Evolutionary conservation across 1,140 invertebrate genomes (phyloP).

Genomic region (Drosophila athabasca): DNA sequence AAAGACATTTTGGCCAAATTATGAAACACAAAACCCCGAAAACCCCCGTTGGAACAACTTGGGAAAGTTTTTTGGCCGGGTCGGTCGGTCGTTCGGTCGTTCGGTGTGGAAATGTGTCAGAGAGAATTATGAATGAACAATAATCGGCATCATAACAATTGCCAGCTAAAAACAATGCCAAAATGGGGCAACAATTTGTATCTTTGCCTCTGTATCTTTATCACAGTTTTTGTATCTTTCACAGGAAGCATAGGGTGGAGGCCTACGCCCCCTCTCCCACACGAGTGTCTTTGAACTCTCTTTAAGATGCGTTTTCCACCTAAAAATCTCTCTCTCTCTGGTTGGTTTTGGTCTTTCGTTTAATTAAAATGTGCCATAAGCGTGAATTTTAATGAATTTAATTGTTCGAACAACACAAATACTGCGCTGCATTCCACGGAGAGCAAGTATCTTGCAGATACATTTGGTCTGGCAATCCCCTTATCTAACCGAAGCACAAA

Average conservation of each 20-base stretch:
- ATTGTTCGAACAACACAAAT: constrained; percentile 59
- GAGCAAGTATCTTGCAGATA: not conserved
- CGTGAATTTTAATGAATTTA: constrained; percentile 76
- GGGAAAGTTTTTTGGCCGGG: constrained; percentile 52
- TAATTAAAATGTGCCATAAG: constrained; percentile 77
- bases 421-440: constrained; percentile 15
- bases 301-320: constrained; percentile 35
- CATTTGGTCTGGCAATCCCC: constrained; percentile 1
- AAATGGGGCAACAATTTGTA: constrained; percentile 32
- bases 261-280: too few species aligned
- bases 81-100: too few species aligned
- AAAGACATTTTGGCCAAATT: constrained; percentile 61
- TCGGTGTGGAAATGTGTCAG: constrained; percentile 66
- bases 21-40: constrained; percentile 26
- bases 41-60: constrained; percentile 20
- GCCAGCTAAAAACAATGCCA: constrained; percentile 30
- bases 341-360: constrained; percentile 33
- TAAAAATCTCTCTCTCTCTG: constrained; percentile 12
- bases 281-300: not conserved
- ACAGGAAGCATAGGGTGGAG: too few species aligned
- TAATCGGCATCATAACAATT: constrained; percentile 19
- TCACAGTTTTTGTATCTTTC: too few species aligned
- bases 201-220: constrained; percentile 21
- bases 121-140: constrained; percentile 54
- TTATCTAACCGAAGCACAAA: constrained; percentile 8